A percentile compares a stretch with the other conserved stretches of the same genome.
phyloP scores from a whole-genome alignment of 2,797 vertebrate species.

The Odontamblyopus rebecca region DNA sequence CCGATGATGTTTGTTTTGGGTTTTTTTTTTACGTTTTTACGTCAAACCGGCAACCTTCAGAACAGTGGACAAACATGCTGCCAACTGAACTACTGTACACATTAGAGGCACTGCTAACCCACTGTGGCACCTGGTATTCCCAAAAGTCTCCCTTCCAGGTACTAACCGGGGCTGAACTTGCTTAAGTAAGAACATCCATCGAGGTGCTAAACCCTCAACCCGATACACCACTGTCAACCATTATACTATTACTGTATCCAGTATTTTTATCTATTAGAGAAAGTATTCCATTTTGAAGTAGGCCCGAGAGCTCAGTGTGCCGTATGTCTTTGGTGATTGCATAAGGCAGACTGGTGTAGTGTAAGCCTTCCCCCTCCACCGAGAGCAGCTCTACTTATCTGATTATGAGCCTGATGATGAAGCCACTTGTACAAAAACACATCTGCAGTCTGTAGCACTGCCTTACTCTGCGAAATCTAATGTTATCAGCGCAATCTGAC shows the following conservation, averaged over 20 bases:
- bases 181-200: no score
- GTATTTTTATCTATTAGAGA: neutral
- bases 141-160: no score
- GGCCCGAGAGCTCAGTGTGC: neutral
- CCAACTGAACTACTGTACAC: no score
- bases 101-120: no score
- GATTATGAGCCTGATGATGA: conserved; percentile 43
- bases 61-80: no score
- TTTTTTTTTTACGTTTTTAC: no score
- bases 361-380: conserved; percentile 19
- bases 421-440: conserved; percentile 37
- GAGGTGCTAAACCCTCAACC: no score
- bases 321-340: conserved; percentile 32
- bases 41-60: no score
- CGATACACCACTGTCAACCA: no score
- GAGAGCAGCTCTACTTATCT: conserved; percentile 35
- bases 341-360: conserved; percentile 19
- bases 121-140: no score
- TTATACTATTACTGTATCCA: neutral
- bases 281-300: neutral
- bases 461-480: conserved; percentile 4
- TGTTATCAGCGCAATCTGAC: neutral
- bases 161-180: no score
- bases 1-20: no score
- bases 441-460: conserved; percentile 28